A percentile compares a stretch with the other conserved stretches of the same genome.
These are phyloP conservation scores for Scomber colias DNA, from an alignment of 2,113 vertebrate species.

Conservation along the genomic window DNA sequence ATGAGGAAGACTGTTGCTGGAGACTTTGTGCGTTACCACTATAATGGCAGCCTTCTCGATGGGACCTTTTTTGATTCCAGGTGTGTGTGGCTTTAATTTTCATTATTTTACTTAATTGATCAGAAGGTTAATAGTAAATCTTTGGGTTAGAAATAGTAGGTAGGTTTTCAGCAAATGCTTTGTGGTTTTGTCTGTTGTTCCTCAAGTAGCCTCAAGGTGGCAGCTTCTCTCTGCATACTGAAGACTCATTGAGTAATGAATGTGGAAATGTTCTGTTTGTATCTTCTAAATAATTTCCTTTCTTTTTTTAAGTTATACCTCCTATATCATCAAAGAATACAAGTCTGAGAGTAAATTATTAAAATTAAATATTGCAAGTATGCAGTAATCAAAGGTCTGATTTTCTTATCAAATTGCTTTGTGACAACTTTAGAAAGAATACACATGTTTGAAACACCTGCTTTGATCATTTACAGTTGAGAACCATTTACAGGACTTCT, in stretches of 20 bases:
- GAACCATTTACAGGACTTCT: not conserved
- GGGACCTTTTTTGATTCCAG: constrained; percentile 97
- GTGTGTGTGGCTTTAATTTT: constrained; percentile 71
- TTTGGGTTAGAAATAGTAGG: not conserved
- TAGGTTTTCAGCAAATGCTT: not conserved
- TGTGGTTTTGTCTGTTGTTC: constrained; percentile 11
- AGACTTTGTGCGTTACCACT: constrained; percentile 97
- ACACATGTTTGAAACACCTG: not conserved
- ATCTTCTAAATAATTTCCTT: not conserved
- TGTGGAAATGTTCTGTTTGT: not conserved
- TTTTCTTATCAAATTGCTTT: too few species aligned
- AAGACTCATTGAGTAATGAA: not conserved
- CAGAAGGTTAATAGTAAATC: not conserved
- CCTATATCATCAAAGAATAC: too few species aligned
- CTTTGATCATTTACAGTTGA: not conserved
- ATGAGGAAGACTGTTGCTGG: constrained; percentile 87
- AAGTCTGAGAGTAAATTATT: not conserved
- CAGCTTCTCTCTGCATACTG: constrained; percentile 26
- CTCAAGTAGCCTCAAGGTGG: constrained; percentile 39
- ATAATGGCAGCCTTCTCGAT: constrained; percentile 95
- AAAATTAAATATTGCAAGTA: too few species aligned
- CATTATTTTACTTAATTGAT: not conserved
- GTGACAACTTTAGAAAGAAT: not conserved
- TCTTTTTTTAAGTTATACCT: too few species aligned
- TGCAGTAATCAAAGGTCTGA: too few species aligned